Evolutionary conservation across 1,140 invertebrate species (phyloP).

Genomic region (Bombus sylvicola): DNA sequence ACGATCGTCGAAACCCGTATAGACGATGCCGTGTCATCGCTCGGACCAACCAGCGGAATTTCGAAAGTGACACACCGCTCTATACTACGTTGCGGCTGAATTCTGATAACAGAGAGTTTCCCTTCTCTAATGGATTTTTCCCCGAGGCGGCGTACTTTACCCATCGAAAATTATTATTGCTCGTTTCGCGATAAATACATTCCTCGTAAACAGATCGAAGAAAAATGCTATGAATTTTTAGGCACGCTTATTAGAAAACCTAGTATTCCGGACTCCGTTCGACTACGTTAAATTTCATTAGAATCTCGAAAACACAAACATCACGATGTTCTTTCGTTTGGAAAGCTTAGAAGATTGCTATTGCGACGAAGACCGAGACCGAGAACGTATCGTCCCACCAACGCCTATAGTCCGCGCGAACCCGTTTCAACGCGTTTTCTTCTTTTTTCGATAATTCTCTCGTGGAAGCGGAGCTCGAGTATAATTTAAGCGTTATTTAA

Average conservation of each 20-base stretch:
- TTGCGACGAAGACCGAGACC: too few species aligned
- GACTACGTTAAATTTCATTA: too few species aligned
- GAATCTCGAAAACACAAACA: too few species aligned
- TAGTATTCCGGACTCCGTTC: too few species aligned
- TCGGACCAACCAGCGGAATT: background rate
- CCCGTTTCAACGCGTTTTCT: background rate
- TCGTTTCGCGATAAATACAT: too few species aligned
- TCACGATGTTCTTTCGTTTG: background rate
- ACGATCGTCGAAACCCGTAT: slow-evolving; percentile 38
- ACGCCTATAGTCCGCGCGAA: background rate
- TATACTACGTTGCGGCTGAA: too few species aligned
- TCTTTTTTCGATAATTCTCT: background rate
- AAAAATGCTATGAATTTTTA: too few species aligned
- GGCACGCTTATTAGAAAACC: rapidly evolving
- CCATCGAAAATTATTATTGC: background rate
- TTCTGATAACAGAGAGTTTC: background rate
- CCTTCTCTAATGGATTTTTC: background rate
- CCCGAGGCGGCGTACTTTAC: background rate
- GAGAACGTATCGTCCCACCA: background rate
- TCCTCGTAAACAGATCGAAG: too few species aligned
- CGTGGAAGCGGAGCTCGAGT: background rate
- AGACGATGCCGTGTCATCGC: background rate
- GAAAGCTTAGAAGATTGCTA: background rate
- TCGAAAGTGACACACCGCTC: slow-evolving; percentile 7
- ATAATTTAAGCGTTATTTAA: slow-evolving; percentile 23